A percentile compares a stretch with the other conserved stretches of the same genome.
These are phyloP conservation scores for Drosophila takahashii DNA, from an alignment of 1,140 invertebrate genomes.

Conservation along the genomic window DNA sequence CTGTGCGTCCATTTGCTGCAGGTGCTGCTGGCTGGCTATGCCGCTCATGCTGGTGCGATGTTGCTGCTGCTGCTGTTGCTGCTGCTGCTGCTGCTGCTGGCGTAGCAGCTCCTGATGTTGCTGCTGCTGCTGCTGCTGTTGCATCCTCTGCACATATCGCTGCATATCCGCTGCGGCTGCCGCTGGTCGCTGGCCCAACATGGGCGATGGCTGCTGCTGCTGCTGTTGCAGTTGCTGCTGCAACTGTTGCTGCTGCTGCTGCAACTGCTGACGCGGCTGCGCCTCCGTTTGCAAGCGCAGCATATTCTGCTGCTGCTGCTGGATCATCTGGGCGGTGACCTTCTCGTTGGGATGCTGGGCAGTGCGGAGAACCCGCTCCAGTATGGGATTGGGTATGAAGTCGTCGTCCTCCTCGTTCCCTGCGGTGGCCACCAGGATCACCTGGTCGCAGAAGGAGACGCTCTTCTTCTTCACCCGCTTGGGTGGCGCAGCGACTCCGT, in stretches of 20 bases:
- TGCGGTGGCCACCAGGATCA: conserved; percentile 95
- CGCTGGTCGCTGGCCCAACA: conserved; percentile 54
- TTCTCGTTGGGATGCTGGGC: conserved; percentile 86
- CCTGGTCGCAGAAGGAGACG: conserved; percentile 97
- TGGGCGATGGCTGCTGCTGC: conserved; percentile 56
- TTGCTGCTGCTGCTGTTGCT: conserved; percentile 50
- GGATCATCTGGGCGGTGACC: conserved; percentile 85
- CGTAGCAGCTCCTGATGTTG: conserved; percentile 58
- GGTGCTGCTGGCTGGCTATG: conserved; percentile 54
- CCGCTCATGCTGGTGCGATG: conserved; percentile 76
- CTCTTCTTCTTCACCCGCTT: conserved; percentile 94
- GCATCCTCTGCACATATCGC: conserved; percentile 73
- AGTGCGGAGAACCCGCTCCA: conserved; percentile 93
- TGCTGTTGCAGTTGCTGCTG: conserved; percentile 45
- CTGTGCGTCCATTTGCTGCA: conserved; percentile 57
- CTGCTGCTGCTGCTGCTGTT: conserved; percentile 56
- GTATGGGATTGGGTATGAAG: conserved; percentile 95
- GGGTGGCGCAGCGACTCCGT: conserved; percentile 4
- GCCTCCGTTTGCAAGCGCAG: conserved; percentile 85
- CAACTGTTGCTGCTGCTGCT: conserved; percentile 53
- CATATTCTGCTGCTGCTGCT: conserved; percentile 86
- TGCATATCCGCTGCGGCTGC: conserved; percentile 62
- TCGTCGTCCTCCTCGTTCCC: conserved; percentile 95
- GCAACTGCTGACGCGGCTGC: conserved; percentile 55
- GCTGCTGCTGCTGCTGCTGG: conserved; percentile 56